Base-by-base conservation (phyloP, 2,113 vertebrate genomes). In the Vanacampus margaritifer region DNA sequence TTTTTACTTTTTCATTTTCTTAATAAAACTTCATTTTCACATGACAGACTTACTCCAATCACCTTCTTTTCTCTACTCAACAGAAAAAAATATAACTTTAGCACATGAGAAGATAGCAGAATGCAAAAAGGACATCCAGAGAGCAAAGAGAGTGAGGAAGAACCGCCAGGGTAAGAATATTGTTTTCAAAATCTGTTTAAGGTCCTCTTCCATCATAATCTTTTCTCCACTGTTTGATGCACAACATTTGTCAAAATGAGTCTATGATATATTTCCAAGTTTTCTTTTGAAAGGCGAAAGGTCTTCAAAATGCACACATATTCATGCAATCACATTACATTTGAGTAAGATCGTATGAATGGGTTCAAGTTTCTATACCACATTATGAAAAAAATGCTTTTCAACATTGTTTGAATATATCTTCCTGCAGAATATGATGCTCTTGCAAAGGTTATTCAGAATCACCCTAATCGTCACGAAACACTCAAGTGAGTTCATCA, bases 101-200 rank as follows among this genome's bases (percentile, higher is more conserved):
- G 97, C 96, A 23, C 97, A 99, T 59, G 96, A 99, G 64, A 99
- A 98, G 89, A 99, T 99, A 72, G 83, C 94, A 62, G 96, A 98
- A 77, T 98, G 97, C 87, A 99, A 99, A 89, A 98, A 98, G 77
- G 96, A 99, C 84, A 99, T 99, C 78, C 93, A 93, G 87, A 94
- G 95, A 84, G 97, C 97, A 73, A 99, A 99, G 88, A 92, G 97
- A 85, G 95, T 99, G 90, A 87, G 97, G 68, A 99, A 99, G 87
- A 99, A 99, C 88, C 95, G 97, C 0, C 97, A 99, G 89, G 97
- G 97, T 98, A 87, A 89, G 81, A 64, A 64, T 28, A 21, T 17
- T 23, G 1, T 58, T 28, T n/a, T 53, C 56, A 0, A 26, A 41
- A 36, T 26, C 0, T 1, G 39, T 53, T 36, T 19, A 14, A 3